Evolutionary conservation across 2,113 vertebrate species (phyloP).

Genomic region (Macrotis lagotis): DNA sequence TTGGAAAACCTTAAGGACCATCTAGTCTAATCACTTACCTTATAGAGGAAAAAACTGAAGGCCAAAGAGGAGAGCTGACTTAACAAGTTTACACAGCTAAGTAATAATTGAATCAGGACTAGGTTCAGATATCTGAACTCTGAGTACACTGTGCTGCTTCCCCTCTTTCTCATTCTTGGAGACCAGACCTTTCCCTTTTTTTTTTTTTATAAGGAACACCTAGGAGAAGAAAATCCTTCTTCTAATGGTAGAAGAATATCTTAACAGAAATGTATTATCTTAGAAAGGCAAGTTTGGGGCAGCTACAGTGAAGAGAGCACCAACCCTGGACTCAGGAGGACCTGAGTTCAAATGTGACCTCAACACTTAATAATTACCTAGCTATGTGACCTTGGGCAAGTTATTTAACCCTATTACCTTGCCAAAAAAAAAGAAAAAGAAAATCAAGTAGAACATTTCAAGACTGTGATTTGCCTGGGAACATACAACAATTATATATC

Average conservation of each 20-base stretch:
- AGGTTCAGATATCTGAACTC: not conserved
- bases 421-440: too few species aligned
- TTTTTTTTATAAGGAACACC: not conserved
- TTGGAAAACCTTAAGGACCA: not conserved
- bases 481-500: not conserved
- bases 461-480: not conserved
- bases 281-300: too few species aligned
- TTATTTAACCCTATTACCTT: too few species aligned
- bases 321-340: too few species aligned
- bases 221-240: not conserved
- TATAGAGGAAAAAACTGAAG: not conserved
- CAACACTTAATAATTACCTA: too few species aligned
- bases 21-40: not conserved
- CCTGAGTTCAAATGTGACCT: too few species aligned
- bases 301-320: too few species aligned
- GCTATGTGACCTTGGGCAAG: too few species aligned
- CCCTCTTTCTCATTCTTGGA: not conserved
- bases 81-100: not conserved
- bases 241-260: not conserved
- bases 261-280: not conserved
- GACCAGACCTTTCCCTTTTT: not conserved
- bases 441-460: not conserved
- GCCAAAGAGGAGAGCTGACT: not conserved
- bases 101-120: not conserved
- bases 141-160: not conserved